Evolutionary conservation across 2,888 invertebrate genomes (phyloP), one percentile per base, ranked within the genome.

Genomic region (Lacanobia wlatinum): DNA sequence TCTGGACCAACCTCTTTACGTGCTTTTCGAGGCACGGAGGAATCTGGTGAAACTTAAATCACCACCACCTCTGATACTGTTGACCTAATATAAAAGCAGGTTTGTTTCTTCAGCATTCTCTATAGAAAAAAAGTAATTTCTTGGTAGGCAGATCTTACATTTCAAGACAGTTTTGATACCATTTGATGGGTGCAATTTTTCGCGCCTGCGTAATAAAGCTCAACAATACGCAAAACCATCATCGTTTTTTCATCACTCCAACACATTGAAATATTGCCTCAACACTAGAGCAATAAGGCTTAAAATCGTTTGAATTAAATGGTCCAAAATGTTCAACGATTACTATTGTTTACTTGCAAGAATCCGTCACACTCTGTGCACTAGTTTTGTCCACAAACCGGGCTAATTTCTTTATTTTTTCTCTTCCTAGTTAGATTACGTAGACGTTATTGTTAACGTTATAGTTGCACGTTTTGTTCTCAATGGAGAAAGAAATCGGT

Each of bases 401-500:
- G 79, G 77, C 80, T 84, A 83, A 78, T 76, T 80, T 80, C 81
- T 83, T 86, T 85, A 83, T 84, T 87, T 86, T 87, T 84, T 69
- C 83, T 77, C 80, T 88, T 86, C 87, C 87, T 86, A 85, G 61
- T 66, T 64, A 59, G 23, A 71, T 85, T 85, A 84, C 85, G 76
- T 80, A 69, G 60, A 62, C 70, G 68, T 63, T 69, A 83, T 83
- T 76, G 73, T 79, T 59, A 58, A 61, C 55, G 67, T 65, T 68
- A 64, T 60, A 61, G 70, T 70, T 73, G 72, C 64, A 53, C 16
- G 50, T 61, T 61, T 67, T 62, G 1, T 59, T 74, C 46, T 72
- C 56, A 66, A 52, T 68, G 68, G n/a, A 38, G 38, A 75, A 67
- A 75, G 40, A 76, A 78, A 76, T 70, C 76, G 78, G 78, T 67